Conservation (phyloP, 2,888 invertebrate genomes). For the Tetragonisca angustula region DNA sequence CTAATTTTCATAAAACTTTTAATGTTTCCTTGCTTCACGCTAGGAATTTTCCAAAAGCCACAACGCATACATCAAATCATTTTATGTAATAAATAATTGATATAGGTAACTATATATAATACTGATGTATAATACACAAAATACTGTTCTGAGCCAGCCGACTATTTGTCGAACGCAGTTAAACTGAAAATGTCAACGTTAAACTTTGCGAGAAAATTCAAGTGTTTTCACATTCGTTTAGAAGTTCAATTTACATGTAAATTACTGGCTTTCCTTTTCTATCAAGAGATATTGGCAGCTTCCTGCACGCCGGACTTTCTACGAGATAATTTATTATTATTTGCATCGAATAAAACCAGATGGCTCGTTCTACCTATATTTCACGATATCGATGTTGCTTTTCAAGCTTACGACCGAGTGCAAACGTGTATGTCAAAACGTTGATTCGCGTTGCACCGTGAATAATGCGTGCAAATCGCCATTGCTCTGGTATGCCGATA, state of each 20-base stretch:
- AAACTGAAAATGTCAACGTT: not conserved
- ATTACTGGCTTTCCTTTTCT: constrained; percentile 13
- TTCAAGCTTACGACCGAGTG: not conserved
- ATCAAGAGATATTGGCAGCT: not conserved
- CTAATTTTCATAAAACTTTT: too few species aligned
- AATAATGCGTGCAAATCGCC: constrained; percentile 7
- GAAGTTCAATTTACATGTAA: not conserved
- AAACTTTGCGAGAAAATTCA: not conserved
- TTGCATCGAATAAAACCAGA: not conserved
- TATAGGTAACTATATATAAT: too few species aligned
- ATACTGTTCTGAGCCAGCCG: not conserved
- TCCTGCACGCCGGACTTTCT: constrained; percentile 20
- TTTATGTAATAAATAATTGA: too few species aligned
- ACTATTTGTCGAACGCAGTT: not conserved
- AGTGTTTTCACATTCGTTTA: not conserved
- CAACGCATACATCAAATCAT: too few species aligned
- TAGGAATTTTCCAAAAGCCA: too few species aligned
- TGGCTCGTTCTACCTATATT: constrained; percentile 16
- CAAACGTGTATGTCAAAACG: not conserved
- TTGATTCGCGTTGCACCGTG: not conserved
- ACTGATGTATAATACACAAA: too few species aligned
- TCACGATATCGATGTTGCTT: constrained; percentile 3
- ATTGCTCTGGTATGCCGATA: not conserved
- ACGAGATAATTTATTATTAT: constrained; percentile 28
- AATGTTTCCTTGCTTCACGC: too few species aligned